phyloP scores from a whole-genome alignment of 2,888 invertebrate genomes.

The Unio pictorum region DNA sequence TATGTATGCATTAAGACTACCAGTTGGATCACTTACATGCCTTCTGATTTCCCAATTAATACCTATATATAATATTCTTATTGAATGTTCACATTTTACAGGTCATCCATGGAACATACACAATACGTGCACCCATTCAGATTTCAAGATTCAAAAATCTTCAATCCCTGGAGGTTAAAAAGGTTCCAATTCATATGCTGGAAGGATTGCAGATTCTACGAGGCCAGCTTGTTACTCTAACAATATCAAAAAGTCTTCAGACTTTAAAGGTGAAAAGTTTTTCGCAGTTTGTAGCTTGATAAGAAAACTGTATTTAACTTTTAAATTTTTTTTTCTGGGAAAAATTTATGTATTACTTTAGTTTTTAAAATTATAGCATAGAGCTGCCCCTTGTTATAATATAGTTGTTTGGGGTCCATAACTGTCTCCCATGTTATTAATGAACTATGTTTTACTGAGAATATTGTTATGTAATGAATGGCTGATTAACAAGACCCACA shows the following conservation, averaged over 20 bases:
- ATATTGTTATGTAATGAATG: too few relatives aligned
- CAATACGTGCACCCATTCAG: conserved; percentile 57
- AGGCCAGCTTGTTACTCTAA: conserved; percentile 47
- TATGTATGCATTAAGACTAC: too few relatives aligned
- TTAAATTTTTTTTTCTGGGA: background rate
- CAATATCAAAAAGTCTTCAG: conserved; percentile 49
- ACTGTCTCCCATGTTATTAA: too few relatives aligned
- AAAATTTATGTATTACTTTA: too few relatives aligned
- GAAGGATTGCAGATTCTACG: conserved; percentile 61
- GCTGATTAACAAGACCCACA: too few relatives aligned
- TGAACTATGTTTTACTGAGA: too few relatives aligned
- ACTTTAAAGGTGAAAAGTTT: conserved; percentile 45
- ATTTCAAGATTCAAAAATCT: conserved; percentile 58
- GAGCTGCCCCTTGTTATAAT: too few relatives aligned
- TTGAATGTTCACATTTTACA: conserved; percentile 25
- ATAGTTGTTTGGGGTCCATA: too few relatives aligned
- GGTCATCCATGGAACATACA: conserved; percentile 56
- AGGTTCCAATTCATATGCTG: conserved; percentile 64
- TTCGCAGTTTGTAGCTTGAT: background rate
- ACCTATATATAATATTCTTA: background rate
- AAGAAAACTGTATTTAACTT: background rate
- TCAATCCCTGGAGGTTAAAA: conserved; percentile 58
- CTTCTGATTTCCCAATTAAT: background rate
- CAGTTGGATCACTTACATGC: background rate
- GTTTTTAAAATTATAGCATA: too few relatives aligned